Evolutionary conservation across 1,140 invertebrate species (phyloP).

Genomic region (Leucophenga varia): DNA sequence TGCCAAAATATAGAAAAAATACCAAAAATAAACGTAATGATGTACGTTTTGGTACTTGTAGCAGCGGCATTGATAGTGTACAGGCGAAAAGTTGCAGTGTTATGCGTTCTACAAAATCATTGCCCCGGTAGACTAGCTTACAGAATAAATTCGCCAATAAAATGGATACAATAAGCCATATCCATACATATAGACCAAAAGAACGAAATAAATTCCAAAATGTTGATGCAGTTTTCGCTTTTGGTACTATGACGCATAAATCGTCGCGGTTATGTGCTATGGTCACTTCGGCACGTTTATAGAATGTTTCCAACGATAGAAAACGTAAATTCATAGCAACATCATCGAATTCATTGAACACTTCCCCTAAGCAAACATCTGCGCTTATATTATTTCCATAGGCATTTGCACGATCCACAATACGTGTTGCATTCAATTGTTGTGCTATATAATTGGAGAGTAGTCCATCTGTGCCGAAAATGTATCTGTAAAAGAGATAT

Average conservation of each 20-base stretch:
- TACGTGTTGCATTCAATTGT: slow-evolving; percentile 42
- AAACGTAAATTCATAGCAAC: slow-evolving; percentile 46
- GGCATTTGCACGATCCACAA: slow-evolving; percentile 27
- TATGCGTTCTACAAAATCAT: neutral
- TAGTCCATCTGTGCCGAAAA: slow-evolving; percentile 39
- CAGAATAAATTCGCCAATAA: slow-evolving; percentile 28
- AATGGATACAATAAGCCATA: slow-evolving; percentile 21
- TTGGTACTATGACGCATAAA: slow-evolving; percentile 46
- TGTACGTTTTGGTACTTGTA: slow-evolving; percentile 7
- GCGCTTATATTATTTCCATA: slow-evolving; percentile 23
- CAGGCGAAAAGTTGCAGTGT: slow-evolving; percentile 32
- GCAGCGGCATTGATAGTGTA: slow-evolving; percentile 29
- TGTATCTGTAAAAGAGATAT: too few relatives aligned
- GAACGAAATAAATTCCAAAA: slow-evolving; percentile 51
- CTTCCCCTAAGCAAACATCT: slow-evolving; percentile 36
- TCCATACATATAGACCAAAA: slow-evolving; percentile 35
- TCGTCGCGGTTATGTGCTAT: slow-evolving; percentile 42
- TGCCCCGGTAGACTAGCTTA: slow-evolving; percentile 2
- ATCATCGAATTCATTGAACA: slow-evolving; percentile 37
- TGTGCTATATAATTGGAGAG: slow-evolving; percentile 33
- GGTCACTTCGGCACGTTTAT: slow-evolving; percentile 28
- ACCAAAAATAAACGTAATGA: slow-evolving; percentile 34
- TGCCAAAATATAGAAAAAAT: slow-evolving; percentile 42
- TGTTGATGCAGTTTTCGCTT: slow-evolving; percentile 27
- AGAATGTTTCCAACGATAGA: slow-evolving; percentile 28